Evolutionary conservation across 1,140 invertebrate species (phyloP), one percentile per base, ranked within the genome.

Genomic region (Wasmannia auropunctata): DNA sequence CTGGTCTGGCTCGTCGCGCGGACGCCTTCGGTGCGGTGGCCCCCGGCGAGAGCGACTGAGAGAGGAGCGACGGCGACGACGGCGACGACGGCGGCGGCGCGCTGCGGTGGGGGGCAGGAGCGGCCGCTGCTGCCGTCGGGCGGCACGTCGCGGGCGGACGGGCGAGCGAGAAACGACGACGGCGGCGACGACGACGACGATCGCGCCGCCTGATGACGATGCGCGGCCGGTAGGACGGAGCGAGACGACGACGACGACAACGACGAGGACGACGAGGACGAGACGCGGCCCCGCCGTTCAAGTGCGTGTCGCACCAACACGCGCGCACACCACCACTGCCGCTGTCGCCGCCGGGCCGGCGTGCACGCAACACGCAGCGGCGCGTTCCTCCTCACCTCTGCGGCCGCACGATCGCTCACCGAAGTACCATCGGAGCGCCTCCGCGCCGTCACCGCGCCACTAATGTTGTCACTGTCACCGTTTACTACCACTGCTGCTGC

Each of bases 1-100:
- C 86, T 88, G 88, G 88, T 80, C 88, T 87, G 89, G 89, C 86
- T 91, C 87, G 79, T 81, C 65, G 79, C 79, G 25, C 79, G 81
- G 89, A 92, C 90, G 90, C 88, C 91, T 81, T 90, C 88, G 88
- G 86, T 90, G 76, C 86, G 89, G 89, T 90, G 88, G 88, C 88
- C 86, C 86, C 89, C 86, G 79, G 89, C 85, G 51, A 85, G 88
- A 72, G 86, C 86, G 81, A 90, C 79, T 46, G 70, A 81, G 88
- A 89, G 85, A 65, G 25, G 22, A 19, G 19, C 70, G 67, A 46
- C 58, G 37, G 46, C 54, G 79, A 67, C 58, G 87, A 37, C 40
- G 56, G 19, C 25, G 49, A 49, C 58, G 81, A 72, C 22, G 75
- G 74, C 54, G 86, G 85, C 85, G 72, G 51, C 22, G 87, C 60